Evolutionary conservation across 2,888 invertebrate species (phyloP), one percentile per base, ranked within the genome.

Genomic region (Mechanitis mazaeus): DNA sequence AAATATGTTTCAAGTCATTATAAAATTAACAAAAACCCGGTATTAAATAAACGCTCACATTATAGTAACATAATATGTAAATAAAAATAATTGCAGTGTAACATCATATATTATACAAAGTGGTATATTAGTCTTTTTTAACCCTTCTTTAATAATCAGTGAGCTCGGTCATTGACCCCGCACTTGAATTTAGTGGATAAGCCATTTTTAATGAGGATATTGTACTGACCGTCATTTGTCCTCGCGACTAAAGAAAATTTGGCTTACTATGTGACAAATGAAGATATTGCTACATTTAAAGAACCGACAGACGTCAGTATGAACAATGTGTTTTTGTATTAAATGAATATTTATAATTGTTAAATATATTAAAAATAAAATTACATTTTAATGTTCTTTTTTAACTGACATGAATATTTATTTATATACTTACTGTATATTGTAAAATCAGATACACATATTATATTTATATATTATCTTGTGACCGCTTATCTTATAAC

Each of bases 161-260:
- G 76, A 77, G 79, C 77, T 72, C 73, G 79, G 78, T 80, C 77
- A 76, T 78, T 82, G 86, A 86, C 85, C 84, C 76, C 77, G 65
- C 75, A 69, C 74, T 73, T 74, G 77, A 76, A 74, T 76, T 74
- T 77, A 77, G 74, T 73, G 71, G 75, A 75, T 79, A 79, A 79
- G 74, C 74, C 72, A 75, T 81, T 81, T 81, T 79, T 83, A 85
- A 84, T 85, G 79, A 85, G 81, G 84, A 82, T 83, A 81, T 79
- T 77, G 76, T 75, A 75, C 72, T 76, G 79, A 77, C 78, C 75
- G 77, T 69, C 76, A 76, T 78, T 81, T 76, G 76, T 78, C 79
- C 81, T 80, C 63, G 60, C 60, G 50, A 55, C 59, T 57, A 71
- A 72, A 71, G 69, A 72, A 77, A 72, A 76, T 72, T 71, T 74